A percentile compares a stretch with the other conserved stretches of the same genome.
These are phyloP conservation scores for Coelinius sp. DNA, from an alignment of 2,888 invertebrate genomes.

Conservation along the genomic window DNA sequence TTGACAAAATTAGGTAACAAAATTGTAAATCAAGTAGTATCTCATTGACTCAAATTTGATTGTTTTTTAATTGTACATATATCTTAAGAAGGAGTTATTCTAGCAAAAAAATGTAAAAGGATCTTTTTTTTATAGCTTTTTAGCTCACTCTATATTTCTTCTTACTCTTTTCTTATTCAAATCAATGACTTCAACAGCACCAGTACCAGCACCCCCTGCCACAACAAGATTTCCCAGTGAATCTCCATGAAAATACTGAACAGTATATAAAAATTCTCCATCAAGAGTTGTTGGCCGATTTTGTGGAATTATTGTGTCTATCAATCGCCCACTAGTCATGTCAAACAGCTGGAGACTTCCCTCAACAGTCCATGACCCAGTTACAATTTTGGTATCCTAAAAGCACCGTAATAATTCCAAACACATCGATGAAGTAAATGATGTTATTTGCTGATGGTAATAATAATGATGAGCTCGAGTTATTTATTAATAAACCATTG, in stretches of 20 bases:
- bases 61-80: too few species aligned
- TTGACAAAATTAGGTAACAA: neutral
- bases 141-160: neutral
- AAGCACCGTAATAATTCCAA: neutral
- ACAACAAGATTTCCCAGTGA: slow-evolving; percentile 60
- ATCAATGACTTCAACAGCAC: slow-evolving; percentile 65
- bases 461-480: slow-evolving; percentile 27
- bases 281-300: slow-evolving; percentile 73
- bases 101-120: too few species aligned
- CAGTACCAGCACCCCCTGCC: slow-evolving; percentile 64
- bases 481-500: slow-evolving; percentile 33
- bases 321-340: slow-evolving; percentile 71
- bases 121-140: neutral
- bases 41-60: too few species aligned
- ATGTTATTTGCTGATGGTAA: slow-evolving; percentile 26
- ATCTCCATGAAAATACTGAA: slow-evolving; percentile 71
- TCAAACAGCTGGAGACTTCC: slow-evolving; percentile 75
- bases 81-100: too few species aligned
- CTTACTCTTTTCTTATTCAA: slow-evolving; percentile 59
- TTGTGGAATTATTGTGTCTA: slow-evolving; percentile 71
- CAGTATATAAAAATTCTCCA: slow-evolving; percentile 75
- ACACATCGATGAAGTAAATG: slow-evolving; percentile 1
- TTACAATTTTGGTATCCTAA: slow-evolving; percentile 73
- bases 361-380: slow-evolving; percentile 75
- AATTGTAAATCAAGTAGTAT: too few species aligned